These are phyloP conservation scores for Leptobrachium ailaonicum DNA, from an alignment of 2,113 vertebrate species.

Conservation along the genomic window DNA sequence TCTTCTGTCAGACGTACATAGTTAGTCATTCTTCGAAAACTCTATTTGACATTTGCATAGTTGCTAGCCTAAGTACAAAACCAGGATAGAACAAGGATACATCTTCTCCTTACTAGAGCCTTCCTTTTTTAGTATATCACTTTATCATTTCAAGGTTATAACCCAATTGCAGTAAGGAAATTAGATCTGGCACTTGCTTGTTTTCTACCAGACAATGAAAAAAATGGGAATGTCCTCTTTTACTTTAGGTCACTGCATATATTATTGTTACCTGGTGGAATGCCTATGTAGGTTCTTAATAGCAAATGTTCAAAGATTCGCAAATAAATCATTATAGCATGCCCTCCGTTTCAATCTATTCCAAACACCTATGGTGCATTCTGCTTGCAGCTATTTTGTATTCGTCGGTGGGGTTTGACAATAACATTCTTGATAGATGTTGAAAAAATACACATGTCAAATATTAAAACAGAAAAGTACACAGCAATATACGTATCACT, in stretches of 20 bases:
- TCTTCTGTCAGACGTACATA: neutral
- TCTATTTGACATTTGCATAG: slow-evolving; percentile 35
- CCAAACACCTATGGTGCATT: neutral
- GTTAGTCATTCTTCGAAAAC: too few relatives aligned
- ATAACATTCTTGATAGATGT: too few relatives aligned
- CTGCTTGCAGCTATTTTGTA: too few relatives aligned
- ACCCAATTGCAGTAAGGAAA: slow-evolving; percentile 38
- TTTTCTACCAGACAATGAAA: slow-evolving; percentile 33
- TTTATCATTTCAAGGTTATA: slow-evolving; percentile 44
- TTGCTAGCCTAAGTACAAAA: slow-evolving; percentile 8
- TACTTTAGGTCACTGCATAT: slow-evolving; percentile 35
- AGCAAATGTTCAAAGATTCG: slow-evolving; percentile 6
- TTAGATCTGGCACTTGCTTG: slow-evolving; percentile 31
- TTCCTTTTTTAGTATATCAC: neutral
- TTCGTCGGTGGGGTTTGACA: too few relatives aligned
- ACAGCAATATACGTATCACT: too few relatives aligned
- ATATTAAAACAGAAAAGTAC: too few relatives aligned
- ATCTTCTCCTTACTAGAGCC: slow-evolving; percentile 2
- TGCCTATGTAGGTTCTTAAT: slow-evolving; percentile 19
- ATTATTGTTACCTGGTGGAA: slow-evolving; percentile 3
- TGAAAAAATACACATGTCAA: too few relatives aligned
- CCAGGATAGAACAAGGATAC: slow-evolving; percentile 18
- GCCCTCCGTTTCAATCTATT: slow-evolving; percentile 8
- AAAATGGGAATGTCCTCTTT: slow-evolving; percentile 34
- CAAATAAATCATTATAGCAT: slow-evolving; percentile 11